A percentile compares a stretch with the other conserved stretches of the same genome.
Evolutionary conservation across 2,888 invertebrate species (phyloP).

Genomic region (Osedax fenrisi): DNA sequence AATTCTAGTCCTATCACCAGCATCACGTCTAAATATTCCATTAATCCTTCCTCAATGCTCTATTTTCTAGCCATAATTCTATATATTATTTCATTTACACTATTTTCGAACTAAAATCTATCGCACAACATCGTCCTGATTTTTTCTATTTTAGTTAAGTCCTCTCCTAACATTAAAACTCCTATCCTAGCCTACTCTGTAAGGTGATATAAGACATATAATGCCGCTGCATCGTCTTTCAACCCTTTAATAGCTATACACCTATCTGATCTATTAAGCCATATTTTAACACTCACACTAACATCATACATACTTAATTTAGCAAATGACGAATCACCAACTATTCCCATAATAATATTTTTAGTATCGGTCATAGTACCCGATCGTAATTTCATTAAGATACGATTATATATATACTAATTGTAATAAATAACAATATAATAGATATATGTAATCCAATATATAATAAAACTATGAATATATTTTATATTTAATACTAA

Average conservation of each 20-base stretch:
- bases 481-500: neutral
- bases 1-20: neutral
- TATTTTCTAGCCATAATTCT: neutral
- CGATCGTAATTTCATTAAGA: neutral
- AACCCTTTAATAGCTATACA: neutral
- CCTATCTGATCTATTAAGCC: neutral
- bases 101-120: neutral
- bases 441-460: neutral
- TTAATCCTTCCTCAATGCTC: neutral
- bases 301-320: neutral
- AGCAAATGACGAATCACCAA: neutral
- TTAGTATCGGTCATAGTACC: neutral
- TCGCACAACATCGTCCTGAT: neutral
- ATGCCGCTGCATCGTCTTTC: neutral
- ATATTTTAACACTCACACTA: neutral
- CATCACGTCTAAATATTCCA: neutral
- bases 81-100: neutral
- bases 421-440: neutral
- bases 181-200: neutral
- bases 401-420: neutral
- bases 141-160: neutral
- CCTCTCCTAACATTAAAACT: neutral
- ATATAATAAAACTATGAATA: neutral
- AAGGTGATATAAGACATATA: neutral
- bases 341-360: neutral